These are phyloP conservation scores for Nomada lathburiana DNA, from an alignment of 2,888 invertebrate genomes.

Conservation along the genomic window DNA sequence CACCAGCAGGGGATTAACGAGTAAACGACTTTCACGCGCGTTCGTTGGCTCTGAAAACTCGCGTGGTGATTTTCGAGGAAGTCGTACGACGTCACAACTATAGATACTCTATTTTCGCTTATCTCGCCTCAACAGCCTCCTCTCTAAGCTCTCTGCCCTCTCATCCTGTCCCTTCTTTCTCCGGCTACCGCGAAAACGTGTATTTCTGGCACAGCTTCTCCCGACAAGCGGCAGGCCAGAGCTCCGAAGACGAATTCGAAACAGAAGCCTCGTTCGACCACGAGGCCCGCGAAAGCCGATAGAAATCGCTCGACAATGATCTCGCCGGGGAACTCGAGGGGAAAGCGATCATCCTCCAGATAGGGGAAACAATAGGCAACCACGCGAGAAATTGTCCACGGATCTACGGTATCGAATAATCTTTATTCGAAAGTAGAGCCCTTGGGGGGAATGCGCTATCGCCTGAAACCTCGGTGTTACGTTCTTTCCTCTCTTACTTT, in stretches of 20 bases:
- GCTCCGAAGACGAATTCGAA: slow-evolving; percentile 43
- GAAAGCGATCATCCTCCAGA: slow-evolving; percentile 4
- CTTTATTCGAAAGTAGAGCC: not conserved
- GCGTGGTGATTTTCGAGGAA: slow-evolving; percentile 62
- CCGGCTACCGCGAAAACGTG: slow-evolving; percentile 50
- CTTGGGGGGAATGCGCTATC: too few species aligned
- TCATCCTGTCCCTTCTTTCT: slow-evolving; percentile 13
- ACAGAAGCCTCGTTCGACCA: slow-evolving; percentile 23
- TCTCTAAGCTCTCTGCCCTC: slow-evolving; percentile 24
- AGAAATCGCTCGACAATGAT: slow-evolving; percentile 34
- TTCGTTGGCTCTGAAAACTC: slow-evolving; percentile 60
- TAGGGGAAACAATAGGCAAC: slow-evolving; percentile 26
- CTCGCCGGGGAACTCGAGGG: not conserved
- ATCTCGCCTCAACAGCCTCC: slow-evolving; percentile 60
- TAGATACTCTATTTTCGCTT: slow-evolving; percentile 75
- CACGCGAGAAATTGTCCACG: slow-evolving; percentile 22
- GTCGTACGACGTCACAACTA: slow-evolving; percentile 68
- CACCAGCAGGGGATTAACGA: slow-evolving; percentile 28
- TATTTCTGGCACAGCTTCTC: slow-evolving; percentile 66
- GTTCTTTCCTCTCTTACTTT: too few species aligned
- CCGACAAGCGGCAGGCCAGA: slow-evolving; percentile 31
- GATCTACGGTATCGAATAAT: not conserved
- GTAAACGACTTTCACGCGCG: slow-evolving; percentile 61
- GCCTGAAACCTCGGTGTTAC: too few species aligned
- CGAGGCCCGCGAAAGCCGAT: slow-evolving; percentile 41